phyloP scores from a whole-genome alignment of 2,113 vertebrate species.

The Chroicocephalus ridibundus region DNA sequence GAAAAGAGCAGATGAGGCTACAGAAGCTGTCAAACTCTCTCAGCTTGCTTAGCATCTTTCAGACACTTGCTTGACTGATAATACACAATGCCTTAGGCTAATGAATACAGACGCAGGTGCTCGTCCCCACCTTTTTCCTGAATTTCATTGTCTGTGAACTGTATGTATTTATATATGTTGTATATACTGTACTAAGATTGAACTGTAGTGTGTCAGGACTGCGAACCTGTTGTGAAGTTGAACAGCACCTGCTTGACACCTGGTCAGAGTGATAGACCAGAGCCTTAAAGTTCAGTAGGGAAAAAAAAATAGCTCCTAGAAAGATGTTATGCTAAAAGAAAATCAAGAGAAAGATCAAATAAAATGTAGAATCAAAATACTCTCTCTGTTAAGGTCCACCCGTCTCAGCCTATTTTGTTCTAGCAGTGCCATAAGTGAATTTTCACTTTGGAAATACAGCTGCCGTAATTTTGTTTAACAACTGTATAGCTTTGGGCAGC shows the following conservation, averaged over 20 bases:
- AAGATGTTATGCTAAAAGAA: neutral
- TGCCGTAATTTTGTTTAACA: neutral
- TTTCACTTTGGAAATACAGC: neutral
- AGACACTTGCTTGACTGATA: neutral
- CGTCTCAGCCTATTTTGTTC: neutral
- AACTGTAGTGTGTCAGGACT: neutral
- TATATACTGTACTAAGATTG: neutral
- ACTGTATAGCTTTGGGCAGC: neutral
- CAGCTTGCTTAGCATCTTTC: neutral
- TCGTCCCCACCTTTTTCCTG: neutral
- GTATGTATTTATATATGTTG: neutral
- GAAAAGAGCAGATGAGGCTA: neutral
- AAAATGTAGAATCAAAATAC: neutral
- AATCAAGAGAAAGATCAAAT: constrained; percentile 30
- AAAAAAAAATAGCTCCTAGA: neutral
- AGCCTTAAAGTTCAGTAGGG: neutral
- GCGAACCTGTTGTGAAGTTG: neutral
- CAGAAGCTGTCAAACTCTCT: neutral
- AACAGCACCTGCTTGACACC: constrained; percentile 21
- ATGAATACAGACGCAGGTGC: neutral
- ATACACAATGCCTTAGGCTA: neutral
- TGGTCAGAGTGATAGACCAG: neutral
- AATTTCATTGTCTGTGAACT: neutral
- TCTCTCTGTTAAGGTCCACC: neutral
- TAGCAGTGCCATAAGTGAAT: neutral